Percentiles rank a stretch among this genome's conserved stretches.
Evolutionary conservation across 2,113 vertebrate genomes (phyloP).

Genomic region (Spilogale gracilis): DNA sequence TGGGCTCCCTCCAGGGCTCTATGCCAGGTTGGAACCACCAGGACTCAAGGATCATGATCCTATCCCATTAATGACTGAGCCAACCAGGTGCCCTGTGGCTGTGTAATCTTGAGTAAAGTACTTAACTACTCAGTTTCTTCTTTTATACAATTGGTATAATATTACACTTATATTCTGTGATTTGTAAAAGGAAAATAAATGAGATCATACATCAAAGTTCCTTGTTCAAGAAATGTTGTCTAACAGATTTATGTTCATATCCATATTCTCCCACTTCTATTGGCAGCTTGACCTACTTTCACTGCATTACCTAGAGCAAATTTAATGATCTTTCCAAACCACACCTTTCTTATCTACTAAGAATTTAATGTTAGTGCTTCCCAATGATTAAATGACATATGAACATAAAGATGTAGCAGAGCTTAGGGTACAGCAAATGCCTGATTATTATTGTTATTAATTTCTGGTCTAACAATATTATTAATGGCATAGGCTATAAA

Average conservation of each 20-base stretch:
- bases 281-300: not conserved
- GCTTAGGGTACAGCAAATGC: not conserved
- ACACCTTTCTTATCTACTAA: not conserved
- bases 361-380: conserved; percentile 4
- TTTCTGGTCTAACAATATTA: not conserved
- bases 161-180: not conserved
- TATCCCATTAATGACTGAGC: too few species aligned
- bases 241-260: not conserved
- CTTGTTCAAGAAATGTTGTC: not conserved
- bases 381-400: not conserved
- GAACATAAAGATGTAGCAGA: not conserved
- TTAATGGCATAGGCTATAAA: not conserved
- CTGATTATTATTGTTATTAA: conserved; percentile 30
- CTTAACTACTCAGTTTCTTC: not conserved
- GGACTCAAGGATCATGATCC: too few species aligned
- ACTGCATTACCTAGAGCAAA: not conserved
- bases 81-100: not conserved
- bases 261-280: not conserved
- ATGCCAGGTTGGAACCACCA: too few species aligned
- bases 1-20: too few species aligned
- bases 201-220: not conserved
- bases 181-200: not conserved
- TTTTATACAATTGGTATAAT: not conserved
- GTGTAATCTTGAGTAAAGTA: conserved; percentile 8
- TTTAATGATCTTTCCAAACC: conserved; percentile 26